Conservation (phyloP, 2,888 invertebrate species). For the Parascotia fuliginaria region DNA sequence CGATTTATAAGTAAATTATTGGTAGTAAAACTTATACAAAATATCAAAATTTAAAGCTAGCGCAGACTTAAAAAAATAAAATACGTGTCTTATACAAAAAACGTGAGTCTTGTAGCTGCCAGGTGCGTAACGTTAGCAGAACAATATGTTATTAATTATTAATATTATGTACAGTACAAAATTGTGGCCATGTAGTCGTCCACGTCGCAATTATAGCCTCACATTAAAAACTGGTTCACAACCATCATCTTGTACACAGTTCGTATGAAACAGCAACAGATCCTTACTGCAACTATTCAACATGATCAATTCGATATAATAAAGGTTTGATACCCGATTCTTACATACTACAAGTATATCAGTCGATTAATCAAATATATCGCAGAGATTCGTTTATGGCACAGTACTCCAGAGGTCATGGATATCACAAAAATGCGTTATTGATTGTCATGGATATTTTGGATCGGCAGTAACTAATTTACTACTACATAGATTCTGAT, state of each 20-base stretch:
- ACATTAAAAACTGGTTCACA: constrained; percentile 43
- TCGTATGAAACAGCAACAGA: constrained; percentile 32
- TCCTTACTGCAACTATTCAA: constrained; percentile 20
- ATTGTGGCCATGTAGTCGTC: constrained; percentile 23
- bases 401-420: constrained; percentile 57
- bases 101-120: constrained; percentile 40
- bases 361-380: constrained; percentile 46
- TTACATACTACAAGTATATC: constrained; percentile 54
- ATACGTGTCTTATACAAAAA: constrained; percentile 32
- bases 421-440: constrained; percentile 57
- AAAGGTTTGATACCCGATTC: constrained; percentile 30
- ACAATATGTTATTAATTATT: constrained; percentile 10
- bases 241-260: constrained; percentile 41
- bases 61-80: constrained; percentile 57
- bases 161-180: constrained; percentile 35
- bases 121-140: constrained; percentile 30
- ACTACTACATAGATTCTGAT: constrained; percentile 55
- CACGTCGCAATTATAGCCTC: constrained; percentile 41
- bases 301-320: constrained; percentile 21
- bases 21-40: constrained; percentile 50
- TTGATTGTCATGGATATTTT: constrained; percentile 60
- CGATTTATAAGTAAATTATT: constrained; percentile 35
- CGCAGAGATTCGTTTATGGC: constrained; percentile 55
- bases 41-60: constrained; percentile 72
- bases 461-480: constrained; percentile 32